These are phyloP conservation scores for Diprion similis DNA, from an alignment of 1,140 invertebrate species.

Conservation along the genomic window DNA sequence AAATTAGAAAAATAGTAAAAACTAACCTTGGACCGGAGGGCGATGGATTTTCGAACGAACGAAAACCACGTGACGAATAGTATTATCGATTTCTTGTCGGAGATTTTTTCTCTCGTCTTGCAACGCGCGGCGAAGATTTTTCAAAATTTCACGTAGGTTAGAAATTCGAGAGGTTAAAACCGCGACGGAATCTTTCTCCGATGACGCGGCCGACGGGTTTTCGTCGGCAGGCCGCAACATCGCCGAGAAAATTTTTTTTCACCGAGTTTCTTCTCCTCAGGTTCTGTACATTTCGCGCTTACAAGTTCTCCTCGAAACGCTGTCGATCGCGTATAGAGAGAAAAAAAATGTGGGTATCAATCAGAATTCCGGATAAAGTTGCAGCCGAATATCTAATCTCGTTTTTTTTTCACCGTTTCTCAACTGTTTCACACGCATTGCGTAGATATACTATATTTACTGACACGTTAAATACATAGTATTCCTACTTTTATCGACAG, in stretches of 20 bases:
- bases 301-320: no score
- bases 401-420: no score
- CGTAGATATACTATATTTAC: no score
- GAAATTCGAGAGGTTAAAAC: not conserved
- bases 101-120: not conserved
- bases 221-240: not conserved
- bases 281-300: no score
- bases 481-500: no score
- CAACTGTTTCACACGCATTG: no score
- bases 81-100: not conserved
- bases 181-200: not conserved
- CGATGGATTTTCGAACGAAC: not conserved
- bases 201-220: not conserved
- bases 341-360: no score
- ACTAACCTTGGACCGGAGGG: not conserved
- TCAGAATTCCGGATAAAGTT: no score
- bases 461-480: no score
- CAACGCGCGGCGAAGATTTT: not conserved
- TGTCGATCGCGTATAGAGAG: no score
- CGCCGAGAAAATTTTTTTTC: not conserved
- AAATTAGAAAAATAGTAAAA: not conserved
- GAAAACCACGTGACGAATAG: not conserved
- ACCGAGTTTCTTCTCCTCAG: no score
- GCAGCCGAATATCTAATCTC: no score
- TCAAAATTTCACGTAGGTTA: not conserved